These are phyloP conservation scores for Platichthys flesus DNA, from an alignment of 2,113 vertebrate species.

Conservation along the genomic window DNA sequence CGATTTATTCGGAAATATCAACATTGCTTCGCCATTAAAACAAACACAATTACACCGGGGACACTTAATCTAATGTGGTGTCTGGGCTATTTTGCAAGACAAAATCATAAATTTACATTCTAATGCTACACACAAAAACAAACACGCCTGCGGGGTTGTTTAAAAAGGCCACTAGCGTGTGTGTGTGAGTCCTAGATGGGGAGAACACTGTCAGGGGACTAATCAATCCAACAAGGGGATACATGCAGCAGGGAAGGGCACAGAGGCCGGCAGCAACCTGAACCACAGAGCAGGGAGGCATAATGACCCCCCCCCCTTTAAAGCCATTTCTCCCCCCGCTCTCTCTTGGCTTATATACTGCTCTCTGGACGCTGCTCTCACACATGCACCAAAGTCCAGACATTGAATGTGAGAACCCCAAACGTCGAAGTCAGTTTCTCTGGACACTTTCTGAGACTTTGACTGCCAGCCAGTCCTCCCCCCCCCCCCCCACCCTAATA, in stretches of 20 bases:
- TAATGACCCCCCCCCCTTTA: neutral
- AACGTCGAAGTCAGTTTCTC: no score
- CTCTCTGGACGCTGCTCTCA: neutral
- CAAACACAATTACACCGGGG: constrained; percentile 45
- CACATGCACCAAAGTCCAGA: neutral
- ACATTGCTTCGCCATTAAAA: constrained; percentile 59
- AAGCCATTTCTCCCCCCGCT: neutral
- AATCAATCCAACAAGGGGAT: constrained; percentile 45
- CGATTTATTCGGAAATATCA: constrained; percentile 56
- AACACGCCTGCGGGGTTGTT: constrained; percentile 22
- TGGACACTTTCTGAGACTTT: no score
- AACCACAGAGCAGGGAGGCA: neutral
- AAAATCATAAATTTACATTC: constrained; percentile 52
- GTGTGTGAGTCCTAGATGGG: constrained; percentile 27
- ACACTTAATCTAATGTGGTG: constrained; percentile 59
- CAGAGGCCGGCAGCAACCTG: constrained; percentile 1
- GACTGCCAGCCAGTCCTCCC: no score
- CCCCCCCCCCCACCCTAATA: no score
- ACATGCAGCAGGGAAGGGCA: constrained; percentile 25
- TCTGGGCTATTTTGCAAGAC: constrained; percentile 48
- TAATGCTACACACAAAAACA: constrained; percentile 18
- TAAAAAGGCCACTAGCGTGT: constrained; percentile 20
- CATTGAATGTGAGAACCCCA: no score
- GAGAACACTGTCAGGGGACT: constrained; percentile 33
- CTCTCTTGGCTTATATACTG: neutral